A percentile compares a stretch with the other conserved stretches of the same genome.
Evolutionary conservation across 2,888 invertebrate genomes (phyloP).

Genomic region (Aromia moschata): DNA sequence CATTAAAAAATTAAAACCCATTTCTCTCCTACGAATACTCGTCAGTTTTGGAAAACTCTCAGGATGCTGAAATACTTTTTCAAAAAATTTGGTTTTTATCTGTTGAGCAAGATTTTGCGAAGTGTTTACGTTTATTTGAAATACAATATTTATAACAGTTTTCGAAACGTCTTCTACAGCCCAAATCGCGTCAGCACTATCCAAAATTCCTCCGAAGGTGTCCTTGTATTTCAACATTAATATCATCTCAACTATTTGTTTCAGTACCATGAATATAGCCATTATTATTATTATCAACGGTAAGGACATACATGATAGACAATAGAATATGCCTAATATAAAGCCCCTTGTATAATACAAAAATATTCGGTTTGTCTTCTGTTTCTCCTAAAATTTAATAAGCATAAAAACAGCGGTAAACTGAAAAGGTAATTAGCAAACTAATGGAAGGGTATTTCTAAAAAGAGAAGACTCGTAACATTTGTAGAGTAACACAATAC

Average conservation of each 20-base stretch:
- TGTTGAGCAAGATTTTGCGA: neutral
- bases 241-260: slow-evolving; percentile 34
- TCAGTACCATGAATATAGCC: slow-evolving; percentile 28
- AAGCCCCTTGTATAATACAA: no score
- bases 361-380: no score
- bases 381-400: no score
- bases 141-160: slow-evolving; percentile 62
- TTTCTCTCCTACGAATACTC: slow-evolving; percentile 43
- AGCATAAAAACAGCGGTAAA: no score
- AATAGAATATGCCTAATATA: no score
- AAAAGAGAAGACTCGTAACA: no score
- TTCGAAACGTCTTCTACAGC: slow-evolving; percentile 63
- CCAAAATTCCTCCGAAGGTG: slow-evolving; percentile 63
- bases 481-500: no score
- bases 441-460: no score
- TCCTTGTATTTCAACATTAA: slow-evolving; percentile 51
- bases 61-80: slow-evolving; percentile 3
- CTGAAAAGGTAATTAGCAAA: no score
- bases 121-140: slow-evolving; percentile 1
- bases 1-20: slow-evolving; percentile 67
- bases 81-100: neutral
- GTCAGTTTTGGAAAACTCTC: slow-evolving; percentile 22
- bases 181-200: slow-evolving; percentile 68
- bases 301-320: no score
- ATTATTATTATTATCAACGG: no score